Conservation (phyloP, 2,888 invertebrate genomes). For the Leucania comma region DNA sequence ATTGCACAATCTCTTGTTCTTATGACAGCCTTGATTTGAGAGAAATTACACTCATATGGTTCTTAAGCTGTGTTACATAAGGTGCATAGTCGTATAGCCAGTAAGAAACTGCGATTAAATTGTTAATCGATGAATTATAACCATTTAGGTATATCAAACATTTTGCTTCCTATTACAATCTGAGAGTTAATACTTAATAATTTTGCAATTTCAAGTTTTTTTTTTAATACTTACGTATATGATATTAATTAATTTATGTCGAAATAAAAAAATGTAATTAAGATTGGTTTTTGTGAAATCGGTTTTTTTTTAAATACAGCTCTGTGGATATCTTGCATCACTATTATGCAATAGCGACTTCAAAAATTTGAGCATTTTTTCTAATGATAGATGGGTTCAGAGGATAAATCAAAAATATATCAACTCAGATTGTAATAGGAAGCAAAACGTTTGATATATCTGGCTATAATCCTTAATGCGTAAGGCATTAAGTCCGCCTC, state of each 20-base stretch:
- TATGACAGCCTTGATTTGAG: slow-evolving; percentile 64
- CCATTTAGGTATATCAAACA: slow-evolving; percentile 43
- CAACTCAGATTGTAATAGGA: too few relatives aligned
- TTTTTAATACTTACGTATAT: too few relatives aligned
- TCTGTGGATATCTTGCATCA: slow-evolving; percentile 3
- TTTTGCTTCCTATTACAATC: slow-evolving; percentile 43
- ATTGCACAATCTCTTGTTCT: slow-evolving; percentile 72
- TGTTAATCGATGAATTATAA: slow-evolving; percentile 49
- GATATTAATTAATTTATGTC: too few relatives aligned
- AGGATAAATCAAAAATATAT: slow-evolving; percentile 2
- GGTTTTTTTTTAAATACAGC: neutral
- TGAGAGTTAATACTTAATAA: slow-evolving; percentile 13
- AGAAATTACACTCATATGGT: slow-evolving; percentile 58
- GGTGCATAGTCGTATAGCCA: slow-evolving; percentile 30
- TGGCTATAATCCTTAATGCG: too few relatives aligned
- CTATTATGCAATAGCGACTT: slow-evolving; percentile 6
- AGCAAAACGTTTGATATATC: too few relatives aligned
- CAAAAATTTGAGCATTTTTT: neutral
- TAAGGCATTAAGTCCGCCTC: too few relatives aligned
- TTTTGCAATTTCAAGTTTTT: neutral
- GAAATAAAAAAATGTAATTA: neutral
- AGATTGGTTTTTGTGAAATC: slow-evolving; percentile 7
- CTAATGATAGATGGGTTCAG: neutral
- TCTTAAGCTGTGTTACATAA: slow-evolving; percentile 37
- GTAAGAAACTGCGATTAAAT: slow-evolving; percentile 44